Evolutionary conservation across 2,888 invertebrate genomes (phyloP).

Genomic region (Pristionchus entomophagus): DNA sequence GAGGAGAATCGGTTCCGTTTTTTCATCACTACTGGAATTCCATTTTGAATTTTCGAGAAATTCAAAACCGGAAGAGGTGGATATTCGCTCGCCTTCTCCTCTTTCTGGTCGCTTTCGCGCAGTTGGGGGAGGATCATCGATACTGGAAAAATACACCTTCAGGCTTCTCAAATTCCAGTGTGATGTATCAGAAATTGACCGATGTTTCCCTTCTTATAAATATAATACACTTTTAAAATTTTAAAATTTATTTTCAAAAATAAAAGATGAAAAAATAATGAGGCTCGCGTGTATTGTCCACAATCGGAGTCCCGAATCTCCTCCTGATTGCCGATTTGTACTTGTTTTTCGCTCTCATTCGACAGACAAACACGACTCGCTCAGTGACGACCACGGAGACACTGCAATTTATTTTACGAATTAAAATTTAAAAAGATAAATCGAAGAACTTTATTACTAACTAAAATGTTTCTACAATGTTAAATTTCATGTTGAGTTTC

Average conservation of each 20-base stretch:
- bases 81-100: background rate
- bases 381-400: constrained; percentile 11
- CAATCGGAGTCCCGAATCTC: background rate
- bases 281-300: constrained; percentile 7
- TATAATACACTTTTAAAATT: no score
- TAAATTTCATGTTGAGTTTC: no score
- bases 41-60: background rate
- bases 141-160: constrained; percentile 25
- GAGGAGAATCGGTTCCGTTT: no score
- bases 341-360: background rate
- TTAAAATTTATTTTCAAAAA: background rate
- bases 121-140: constrained; percentile 22
- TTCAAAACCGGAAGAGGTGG: background rate
- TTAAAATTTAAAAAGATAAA: background rate
- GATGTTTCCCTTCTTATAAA: no score
- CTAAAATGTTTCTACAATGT: no score
- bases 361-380: background rate
- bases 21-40: no score
- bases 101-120: background rate
- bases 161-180: no score
- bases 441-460: no score
- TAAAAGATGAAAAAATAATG: background rate
- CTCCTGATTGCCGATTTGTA: background rate
- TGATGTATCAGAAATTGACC: no score
- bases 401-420: background rate